Evolutionary conservation across 92 coral and sea anemone genomes (phyloP).

Genomic region (Blastomussa wellsi): DNA sequence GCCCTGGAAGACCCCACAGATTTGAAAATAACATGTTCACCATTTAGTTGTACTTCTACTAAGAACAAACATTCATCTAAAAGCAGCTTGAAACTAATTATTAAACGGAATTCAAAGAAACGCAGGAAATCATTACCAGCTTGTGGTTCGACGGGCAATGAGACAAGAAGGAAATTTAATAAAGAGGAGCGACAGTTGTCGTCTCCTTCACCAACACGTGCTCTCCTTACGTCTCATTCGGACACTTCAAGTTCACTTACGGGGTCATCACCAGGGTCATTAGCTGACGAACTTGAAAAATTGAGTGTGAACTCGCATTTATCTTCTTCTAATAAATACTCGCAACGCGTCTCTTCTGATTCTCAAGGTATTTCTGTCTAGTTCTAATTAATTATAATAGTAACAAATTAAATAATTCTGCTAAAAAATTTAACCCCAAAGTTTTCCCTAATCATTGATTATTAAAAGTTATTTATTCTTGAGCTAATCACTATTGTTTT

Average conservation of each 20-base stretch:
- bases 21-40: conserved; percentile 73
- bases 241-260: conserved; percentile 82
- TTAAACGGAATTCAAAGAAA: conserved; percentile 88
- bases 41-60: conserved; percentile 88
- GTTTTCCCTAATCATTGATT: neutral
- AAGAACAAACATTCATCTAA: conserved; percentile 81
- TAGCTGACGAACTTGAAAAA: conserved; percentile 84
- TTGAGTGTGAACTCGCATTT: conserved; percentile 73
- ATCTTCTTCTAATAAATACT: conserved; percentile 55
- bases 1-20: conserved; percentile 61
- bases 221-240: conserved; percentile 71
- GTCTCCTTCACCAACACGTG: conserved; percentile 73
- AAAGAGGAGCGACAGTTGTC: conserved; percentile 74
- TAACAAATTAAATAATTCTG: neutral
- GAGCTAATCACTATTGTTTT: neutral
- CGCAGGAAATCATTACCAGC: conserved; percentile 92
- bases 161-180: conserved; percentile 55
- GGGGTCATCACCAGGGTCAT: conserved; percentile 85
- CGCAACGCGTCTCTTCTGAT: conserved; percentile 45
- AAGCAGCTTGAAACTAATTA: conserved; percentile 77
- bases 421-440: neutral
- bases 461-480: neutral
- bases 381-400: conserved; percentile 26
- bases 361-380: conserved; percentile 59
- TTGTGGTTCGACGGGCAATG: conserved; percentile 55